These are phyloP conservation scores for Luperina testacea DNA, from an alignment of 2,888 invertebrate genomes.

Conservation along the genomic window DNA sequence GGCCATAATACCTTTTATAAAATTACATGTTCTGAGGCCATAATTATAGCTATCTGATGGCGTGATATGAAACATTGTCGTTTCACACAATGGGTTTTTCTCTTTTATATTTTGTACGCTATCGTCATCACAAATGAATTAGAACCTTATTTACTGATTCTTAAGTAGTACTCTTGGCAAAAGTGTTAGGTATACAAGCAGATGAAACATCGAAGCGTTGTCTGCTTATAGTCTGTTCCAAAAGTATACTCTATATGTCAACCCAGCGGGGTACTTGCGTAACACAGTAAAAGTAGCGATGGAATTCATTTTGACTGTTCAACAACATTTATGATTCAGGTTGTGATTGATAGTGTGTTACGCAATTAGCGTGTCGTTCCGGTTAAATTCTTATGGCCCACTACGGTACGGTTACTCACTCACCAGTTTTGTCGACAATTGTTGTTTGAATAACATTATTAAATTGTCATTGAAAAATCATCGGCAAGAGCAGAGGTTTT, in stretches of 20 bases:
- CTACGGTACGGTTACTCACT: background rate
- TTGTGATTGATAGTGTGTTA: too few relatives aligned
- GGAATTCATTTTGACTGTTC: background rate
- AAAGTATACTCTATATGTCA: too few relatives aligned
- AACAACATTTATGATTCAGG: too few relatives aligned
- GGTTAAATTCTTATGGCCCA: background rate
- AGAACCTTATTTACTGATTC: background rate
- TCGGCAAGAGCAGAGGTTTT: background rate
- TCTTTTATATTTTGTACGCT: conserved; percentile 4
- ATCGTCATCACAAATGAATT: background rate
- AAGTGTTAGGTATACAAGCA: background rate
- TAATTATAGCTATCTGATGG: conserved; percentile 31
- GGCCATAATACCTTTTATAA: conserved; percentile 15
- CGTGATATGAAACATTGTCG: conserved; percentile 22
- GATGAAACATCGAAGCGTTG: background rate
- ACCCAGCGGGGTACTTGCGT: background rate
- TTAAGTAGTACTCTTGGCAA: background rate
- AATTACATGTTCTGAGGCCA: conserved; percentile 9
- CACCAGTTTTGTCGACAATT: background rate
- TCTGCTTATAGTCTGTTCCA: background rate
- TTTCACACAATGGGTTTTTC: background rate
- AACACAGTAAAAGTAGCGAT: background rate
- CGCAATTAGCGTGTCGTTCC: too few relatives aligned
- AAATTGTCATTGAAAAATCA: background rate
- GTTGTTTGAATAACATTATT: background rate